Evolutionary conservation across 1,140 invertebrate genomes (phyloP).

Genomic region (Drosophila tristis): DNA sequence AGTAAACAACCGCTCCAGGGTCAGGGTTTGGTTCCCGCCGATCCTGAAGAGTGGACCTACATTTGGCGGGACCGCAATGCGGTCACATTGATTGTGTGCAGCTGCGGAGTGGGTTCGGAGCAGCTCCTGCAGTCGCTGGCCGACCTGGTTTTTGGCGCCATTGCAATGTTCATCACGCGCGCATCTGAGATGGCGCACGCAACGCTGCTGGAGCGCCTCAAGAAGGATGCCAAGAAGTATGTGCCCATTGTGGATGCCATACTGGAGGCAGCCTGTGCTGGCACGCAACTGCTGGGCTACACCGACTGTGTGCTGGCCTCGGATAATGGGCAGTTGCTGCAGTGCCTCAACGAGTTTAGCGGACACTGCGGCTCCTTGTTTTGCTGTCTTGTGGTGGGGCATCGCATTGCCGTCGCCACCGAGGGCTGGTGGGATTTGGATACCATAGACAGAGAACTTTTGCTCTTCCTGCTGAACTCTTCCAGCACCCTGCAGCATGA

Average conservation of each 20-base stretch:
- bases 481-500: slow-evolving; percentile 88
- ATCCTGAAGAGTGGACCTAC: slow-evolving; percentile 87
- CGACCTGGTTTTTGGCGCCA: slow-evolving; percentile 88
- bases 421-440: slow-evolving; percentile 92
- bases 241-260: slow-evolving; percentile 88
- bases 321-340: slow-evolving; percentile 89
- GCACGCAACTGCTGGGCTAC: slow-evolving; percentile 87
- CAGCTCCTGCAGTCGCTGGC: slow-evolving; percentile 86
- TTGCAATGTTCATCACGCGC: slow-evolving; percentile 90
- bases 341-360: slow-evolving; percentile 85
- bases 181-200: slow-evolving; percentile 87
- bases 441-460: slow-evolving; percentile 89
- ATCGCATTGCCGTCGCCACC: slow-evolving; percentile 90
- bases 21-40: background rate
- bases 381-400: slow-evolving; percentile 90
- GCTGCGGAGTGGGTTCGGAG: slow-evolving; percentile 85
- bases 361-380: slow-evolving; percentile 90
- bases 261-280: slow-evolving; percentile 88
- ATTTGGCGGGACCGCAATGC: slow-evolving; percentile 89
- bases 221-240: slow-evolving; percentile 80
- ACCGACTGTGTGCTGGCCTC: slow-evolving; percentile 87
- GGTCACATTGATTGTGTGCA: slow-evolving; percentile 86
- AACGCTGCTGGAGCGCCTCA: slow-evolving; percentile 64
- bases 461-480: slow-evolving; percentile 87
- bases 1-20: slow-evolving; percentile 27